These are phyloP conservation scores for Gymnothorax reevesii DNA, from an alignment of 2,797 vertebrate species.

Conservation along the genomic window DNA sequence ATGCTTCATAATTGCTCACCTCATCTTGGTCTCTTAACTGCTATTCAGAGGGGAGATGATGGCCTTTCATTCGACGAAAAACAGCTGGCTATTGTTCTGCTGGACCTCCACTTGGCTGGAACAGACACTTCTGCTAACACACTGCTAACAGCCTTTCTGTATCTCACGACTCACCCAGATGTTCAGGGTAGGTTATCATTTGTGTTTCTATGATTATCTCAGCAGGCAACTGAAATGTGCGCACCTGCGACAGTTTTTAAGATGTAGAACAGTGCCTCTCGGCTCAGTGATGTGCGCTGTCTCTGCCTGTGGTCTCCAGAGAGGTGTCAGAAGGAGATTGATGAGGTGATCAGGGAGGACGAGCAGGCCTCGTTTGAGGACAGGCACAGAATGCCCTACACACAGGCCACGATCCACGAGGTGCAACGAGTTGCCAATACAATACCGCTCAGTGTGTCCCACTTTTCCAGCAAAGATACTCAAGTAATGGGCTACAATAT, in stretches of 20 bases:
- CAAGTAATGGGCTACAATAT: constrained; percentile 73
- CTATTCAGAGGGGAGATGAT: constrained; percentile 41
- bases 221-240: too few relatives aligned
- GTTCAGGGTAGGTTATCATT: constrained; percentile 60
- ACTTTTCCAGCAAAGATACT: constrained; percentile 68
- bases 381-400: constrained; percentile 65
- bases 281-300: neutral
- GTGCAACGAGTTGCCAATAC: constrained; percentile 68
- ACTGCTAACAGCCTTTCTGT: constrained; percentile 65
- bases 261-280: neutral
- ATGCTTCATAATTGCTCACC: neutral
- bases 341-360: constrained; percentile 58
- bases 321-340: constrained; percentile 68
- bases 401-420: constrained; percentile 74
- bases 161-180: constrained; percentile 61
- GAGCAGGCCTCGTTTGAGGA: constrained; percentile 54
- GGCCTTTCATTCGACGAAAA: constrained; percentile 61
- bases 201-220: neutral
- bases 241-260: neutral
- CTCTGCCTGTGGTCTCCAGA: constrained; percentile 45
- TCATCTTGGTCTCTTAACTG: neutral
- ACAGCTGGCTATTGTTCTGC: constrained; percentile 38
- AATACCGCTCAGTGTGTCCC: constrained; percentile 68
- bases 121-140: constrained; percentile 73
- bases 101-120: constrained; percentile 65